Evolutionary conservation across 2,888 invertebrate species (phyloP), one percentile per base, ranked within the genome.

Genomic region (Cheilosia urbana): DNA sequence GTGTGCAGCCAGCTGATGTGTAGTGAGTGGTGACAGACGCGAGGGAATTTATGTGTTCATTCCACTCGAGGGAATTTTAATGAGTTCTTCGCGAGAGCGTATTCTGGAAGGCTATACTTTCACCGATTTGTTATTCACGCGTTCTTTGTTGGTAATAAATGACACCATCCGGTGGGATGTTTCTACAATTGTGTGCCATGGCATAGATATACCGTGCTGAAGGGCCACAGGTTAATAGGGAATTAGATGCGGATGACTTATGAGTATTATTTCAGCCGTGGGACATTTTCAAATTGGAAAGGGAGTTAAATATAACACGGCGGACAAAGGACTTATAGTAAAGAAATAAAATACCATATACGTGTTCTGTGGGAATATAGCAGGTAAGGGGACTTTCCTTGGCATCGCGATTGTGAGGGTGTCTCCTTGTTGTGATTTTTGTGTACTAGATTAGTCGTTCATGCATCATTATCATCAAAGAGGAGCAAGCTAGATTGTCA

Each of bases 31-130:
- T 60, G 82, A 77, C 63, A 77, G 71, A 65, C 51, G 58, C 17
- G 42, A 11, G 24, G n/a, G 53, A 55, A 82, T 82, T 69, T 76
- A 69, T 81, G 55, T 78, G 75, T 69, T 69, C 49, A 27, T 71
- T 27, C 37, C 21, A 27, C n/a, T 65, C 19, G 37, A 65, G 15
- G 58, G 65, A 69, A 65, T 76, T 76, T 63, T 49, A 58, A 81
- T 77, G 76, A 71, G 58, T 60, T 77, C 24, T 51, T 60, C 17
- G 13, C 30, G 30, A 37, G 30, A 15, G 13, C 13, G 40, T 13
- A 47, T 60, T 58, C 21, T 71, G 30, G 57, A 63, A 24, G 57
- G 57, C 69, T 65, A 49, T 9, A 62, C 57, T 81, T 81, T 75
- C 62, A 57, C 55, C 21, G 55, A 75, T 68, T 68, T 45, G 9